These are phyloP conservation scores for Zoanthus sansibaricus DNA, from an alignment of 92 coral and sea anemone species.

Conservation along the genomic window DNA sequence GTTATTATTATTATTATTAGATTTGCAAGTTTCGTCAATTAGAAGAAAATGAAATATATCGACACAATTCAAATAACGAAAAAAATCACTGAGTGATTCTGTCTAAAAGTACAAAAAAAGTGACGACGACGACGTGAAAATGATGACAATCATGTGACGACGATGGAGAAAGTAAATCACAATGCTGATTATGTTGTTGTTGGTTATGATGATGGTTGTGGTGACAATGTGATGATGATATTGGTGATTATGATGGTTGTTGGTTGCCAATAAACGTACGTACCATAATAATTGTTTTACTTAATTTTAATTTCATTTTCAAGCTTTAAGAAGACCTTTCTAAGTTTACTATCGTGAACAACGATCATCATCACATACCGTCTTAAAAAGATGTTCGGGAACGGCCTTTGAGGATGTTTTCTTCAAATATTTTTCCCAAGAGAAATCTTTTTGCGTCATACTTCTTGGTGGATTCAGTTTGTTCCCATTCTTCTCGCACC, in stretches of 20 bases:
- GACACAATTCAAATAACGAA: not conserved
- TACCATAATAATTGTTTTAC: too few species aligned
- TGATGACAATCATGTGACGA: not conserved
- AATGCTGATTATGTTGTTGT: not conserved
- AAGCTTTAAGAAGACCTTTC: too few species aligned
- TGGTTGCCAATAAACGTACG: too few species aligned
- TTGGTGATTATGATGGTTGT: not conserved
- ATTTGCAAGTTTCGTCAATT: not conserved
- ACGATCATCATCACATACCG: not conserved
- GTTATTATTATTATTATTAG: too few species aligned
- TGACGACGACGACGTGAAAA: not conserved
- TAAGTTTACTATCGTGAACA: not conserved
- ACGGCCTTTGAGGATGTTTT: slow-evolving; percentile 28
- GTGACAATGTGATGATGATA: not conserved
- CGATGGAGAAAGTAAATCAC: not conserved
- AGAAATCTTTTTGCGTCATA: slow-evolving; percentile 38
- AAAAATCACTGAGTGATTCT: not conserved
- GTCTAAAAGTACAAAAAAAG: not conserved
- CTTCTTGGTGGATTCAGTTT: slow-evolving; percentile 68
- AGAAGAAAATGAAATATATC: not conserved
- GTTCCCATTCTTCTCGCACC: slow-evolving; percentile 70
- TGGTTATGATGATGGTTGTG: not conserved
- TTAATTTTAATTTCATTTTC: too few species aligned
- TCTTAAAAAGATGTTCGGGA: slow-evolving; percentile 41
- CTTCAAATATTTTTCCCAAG: slow-evolving; percentile 48